Evolutionary conservation across 2,797 vertebrate genomes (phyloP), one percentile per base, ranked within the genome.

Genomic region (Taenioides sp.): DNA sequence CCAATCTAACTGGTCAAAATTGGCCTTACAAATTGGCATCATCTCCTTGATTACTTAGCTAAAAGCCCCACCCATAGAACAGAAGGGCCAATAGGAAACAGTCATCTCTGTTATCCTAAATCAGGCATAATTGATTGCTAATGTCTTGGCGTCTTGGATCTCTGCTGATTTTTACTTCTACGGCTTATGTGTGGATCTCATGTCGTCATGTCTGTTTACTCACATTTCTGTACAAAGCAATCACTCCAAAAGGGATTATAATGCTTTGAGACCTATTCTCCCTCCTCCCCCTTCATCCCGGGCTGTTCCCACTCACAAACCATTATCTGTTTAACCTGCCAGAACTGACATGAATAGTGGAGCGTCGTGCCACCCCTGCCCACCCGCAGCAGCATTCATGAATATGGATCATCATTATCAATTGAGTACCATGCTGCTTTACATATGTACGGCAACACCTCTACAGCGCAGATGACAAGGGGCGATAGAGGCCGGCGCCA

Each of bases 361-460:
- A 12, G 31, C 1, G 10, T 14, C 9, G 28, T 34, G 37, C 87
- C 87, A 80, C 81, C 80, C 82, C 87, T 77, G 65, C 28, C 14
- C 67, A 69, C 54, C 27, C 73, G 82, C 74, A 81, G 81, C 34
- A 83, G 82, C 68, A 49, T 87, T 94, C 91, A 92, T 94, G 89
- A 93, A 94, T 94, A 94, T 94, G 91, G 84, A 89, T 66, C 75
- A 89, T 91, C 80, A 88, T 93, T 90, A 92, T 78, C 79, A 85
- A 83, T n/a, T 92, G 88, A 92, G 93, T 93, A 93, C 86, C 92
- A 90, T 86, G 86, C 88, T 90, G 85, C 85, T 94, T 91, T 92
- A 90, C 91, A 94, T 91, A 89, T 80, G 82, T 86, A 82, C 78
- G 83, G 87, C 85, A 75, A 76, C 63, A 80, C 88, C 83, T 89